A percentile compares a stretch with the other conserved stretches of the same genome.
Conservation (phyloP, 2,797 vertebrate genomes). For the Meriones psammophilus region DNA sequence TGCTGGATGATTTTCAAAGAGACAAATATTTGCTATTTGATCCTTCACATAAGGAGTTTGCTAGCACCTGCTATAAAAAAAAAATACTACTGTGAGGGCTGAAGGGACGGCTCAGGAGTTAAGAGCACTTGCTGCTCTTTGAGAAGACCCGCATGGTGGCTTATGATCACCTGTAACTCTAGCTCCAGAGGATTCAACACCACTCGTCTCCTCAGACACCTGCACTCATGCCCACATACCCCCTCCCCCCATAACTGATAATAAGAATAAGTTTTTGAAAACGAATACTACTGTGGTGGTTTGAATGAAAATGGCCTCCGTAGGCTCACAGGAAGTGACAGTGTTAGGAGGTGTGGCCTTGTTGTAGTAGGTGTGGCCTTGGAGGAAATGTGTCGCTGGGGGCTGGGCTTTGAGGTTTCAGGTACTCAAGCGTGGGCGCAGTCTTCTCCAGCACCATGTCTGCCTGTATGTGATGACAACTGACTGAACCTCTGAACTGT, state of each 20-base stretch:
- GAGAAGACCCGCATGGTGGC: no score
- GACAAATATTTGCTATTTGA: background rate
- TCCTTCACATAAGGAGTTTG: background rate
- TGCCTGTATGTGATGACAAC: background rate
- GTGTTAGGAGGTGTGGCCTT: background rate
- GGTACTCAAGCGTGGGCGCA: background rate
- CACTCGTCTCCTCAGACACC: background rate
- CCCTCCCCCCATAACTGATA: background rate
- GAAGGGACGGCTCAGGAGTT: background rate
- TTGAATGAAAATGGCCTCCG: background rate
- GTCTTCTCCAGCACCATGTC: background rate
- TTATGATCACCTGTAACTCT: background rate
- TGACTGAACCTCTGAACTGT: background rate
- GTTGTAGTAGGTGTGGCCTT: background rate
- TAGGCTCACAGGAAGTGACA: background rate
- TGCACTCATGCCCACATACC: background rate
- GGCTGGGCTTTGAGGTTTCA: background rate
- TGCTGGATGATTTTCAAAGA: background rate
- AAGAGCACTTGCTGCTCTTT: background rate
- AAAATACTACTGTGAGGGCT: background rate
- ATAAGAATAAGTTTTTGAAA: background rate
- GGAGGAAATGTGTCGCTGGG: background rate
- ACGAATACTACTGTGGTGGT: background rate
- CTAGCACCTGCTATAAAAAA: background rate
- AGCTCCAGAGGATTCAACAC: background rate